phyloP scores from a whole-genome alignment of 1,140 invertebrate species.

The Drosophila grimshawi region DNA sequence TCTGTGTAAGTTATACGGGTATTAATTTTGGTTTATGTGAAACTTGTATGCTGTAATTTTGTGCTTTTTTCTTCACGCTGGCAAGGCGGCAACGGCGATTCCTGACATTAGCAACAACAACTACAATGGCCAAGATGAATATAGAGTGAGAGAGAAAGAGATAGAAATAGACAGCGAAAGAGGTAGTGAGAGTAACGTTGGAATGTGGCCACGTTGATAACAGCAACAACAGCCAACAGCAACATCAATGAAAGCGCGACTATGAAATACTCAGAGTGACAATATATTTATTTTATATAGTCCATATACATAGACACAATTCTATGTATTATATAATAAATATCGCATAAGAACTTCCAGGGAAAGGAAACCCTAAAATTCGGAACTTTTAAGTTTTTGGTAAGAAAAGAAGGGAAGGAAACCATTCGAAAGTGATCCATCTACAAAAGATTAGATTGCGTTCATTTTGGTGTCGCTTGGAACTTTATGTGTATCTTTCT shows the following conservation, averaged over 20 bases:
- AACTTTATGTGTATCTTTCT: too few relatives aligned
- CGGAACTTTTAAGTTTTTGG: too few relatives aligned
- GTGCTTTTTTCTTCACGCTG: conserved; percentile 38
- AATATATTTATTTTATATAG: conserved; percentile 53
- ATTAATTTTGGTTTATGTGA: conserved; percentile 78
- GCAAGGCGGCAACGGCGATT: conserved; percentile 18
- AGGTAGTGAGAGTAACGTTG: conserved; percentile 6
- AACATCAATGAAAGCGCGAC: conserved; percentile 32
- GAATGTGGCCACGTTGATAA: conserved; percentile 52
- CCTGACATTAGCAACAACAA: conserved; percentile 55
- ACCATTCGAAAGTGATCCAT: too few relatives aligned
- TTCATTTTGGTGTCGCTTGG: too few relatives aligned
- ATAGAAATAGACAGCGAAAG: conserved; percentile 9
- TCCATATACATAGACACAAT: conserved; percentile 45
- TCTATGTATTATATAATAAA: too few relatives aligned
- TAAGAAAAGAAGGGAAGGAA: too few relatives aligned
- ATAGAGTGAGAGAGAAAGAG: neutral
- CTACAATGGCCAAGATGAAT: conserved; percentile 15
- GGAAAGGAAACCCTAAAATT: too few relatives aligned
- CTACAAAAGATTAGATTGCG: too few relatives aligned
- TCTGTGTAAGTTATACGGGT: conserved; percentile 68
- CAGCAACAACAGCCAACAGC: conserved; percentile 19
- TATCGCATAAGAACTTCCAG: too few relatives aligned
- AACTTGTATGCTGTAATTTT: conserved; percentile 68
- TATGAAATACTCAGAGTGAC: conserved; percentile 47